Conservation (phyloP, 2,797 vertebrate genomes). For the Ciconia nigra region DNA sequence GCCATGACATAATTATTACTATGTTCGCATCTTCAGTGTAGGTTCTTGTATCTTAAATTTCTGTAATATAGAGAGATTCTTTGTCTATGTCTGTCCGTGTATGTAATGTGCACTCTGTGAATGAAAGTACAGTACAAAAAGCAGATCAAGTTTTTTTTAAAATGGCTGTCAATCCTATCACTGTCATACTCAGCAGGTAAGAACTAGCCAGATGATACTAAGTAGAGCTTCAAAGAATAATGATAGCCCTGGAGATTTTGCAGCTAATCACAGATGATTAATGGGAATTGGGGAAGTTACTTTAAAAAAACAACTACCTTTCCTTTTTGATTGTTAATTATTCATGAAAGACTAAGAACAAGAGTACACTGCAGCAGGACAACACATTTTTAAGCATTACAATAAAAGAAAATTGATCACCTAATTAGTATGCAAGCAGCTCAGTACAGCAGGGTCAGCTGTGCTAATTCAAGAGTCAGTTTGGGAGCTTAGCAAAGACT, state of each 20-base stretch:
- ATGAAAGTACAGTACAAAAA: not conserved
- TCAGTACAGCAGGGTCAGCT: constrained; percentile 4
- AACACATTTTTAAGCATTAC: constrained; percentile 23
- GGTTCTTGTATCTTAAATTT: not conserved
- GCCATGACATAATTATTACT: not conserved
- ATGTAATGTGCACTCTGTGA: not conserved
- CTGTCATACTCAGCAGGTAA: not conserved
- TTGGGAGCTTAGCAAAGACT: constrained; percentile 32
- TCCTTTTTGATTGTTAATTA: constrained; percentile 55
- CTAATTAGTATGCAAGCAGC: constrained; percentile 48
- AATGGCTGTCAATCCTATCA: not conserved
- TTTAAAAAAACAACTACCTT: not conserved
- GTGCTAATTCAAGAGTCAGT: constrained; percentile 45
- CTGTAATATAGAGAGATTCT: not conserved
- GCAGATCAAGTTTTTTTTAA: not conserved
- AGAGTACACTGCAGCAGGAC: not conserved
- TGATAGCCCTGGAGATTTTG: constrained; percentile 14
- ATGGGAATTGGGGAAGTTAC: constrained; percentile 13
- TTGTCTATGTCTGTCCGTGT: fast-evolving
- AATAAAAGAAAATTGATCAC: constrained; percentile 52
- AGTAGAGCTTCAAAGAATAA: not conserved
- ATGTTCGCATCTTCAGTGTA: not conserved
- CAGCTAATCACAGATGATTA: constrained; percentile 49
- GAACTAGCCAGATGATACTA: not conserved
- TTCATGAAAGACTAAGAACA: constrained; percentile 45